phyloP scores from a whole-genome alignment of 2,113 vertebrate species.

The Mohoua ochrocephala region DNA sequence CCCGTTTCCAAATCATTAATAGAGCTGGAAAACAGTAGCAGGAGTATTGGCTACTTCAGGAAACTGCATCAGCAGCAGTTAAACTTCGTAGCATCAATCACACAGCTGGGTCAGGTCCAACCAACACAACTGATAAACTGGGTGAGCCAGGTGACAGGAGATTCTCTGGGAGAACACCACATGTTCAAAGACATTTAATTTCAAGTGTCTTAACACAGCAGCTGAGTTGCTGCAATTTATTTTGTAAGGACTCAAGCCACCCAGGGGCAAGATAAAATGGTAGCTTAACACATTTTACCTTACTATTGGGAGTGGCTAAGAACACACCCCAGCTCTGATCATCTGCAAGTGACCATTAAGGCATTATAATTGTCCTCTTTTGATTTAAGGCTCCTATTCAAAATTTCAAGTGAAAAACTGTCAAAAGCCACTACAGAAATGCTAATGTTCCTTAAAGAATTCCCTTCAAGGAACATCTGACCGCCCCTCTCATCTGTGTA shows the following conservation, averaged over 20 bases:
- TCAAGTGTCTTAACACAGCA: not conserved
- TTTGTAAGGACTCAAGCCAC: not conserved
- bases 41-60: not conserved
- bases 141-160: not conserved
- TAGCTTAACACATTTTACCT: not conserved
- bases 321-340: not conserved
- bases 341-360: not conserved
- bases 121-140: not conserved
- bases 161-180: not conserved
- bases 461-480: not conserved
- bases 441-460: not conserved
- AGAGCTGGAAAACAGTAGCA: not conserved
- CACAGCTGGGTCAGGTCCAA: not conserved
- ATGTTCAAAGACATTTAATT: not conserved
- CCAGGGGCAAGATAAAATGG: not conserved
- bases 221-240: not conserved
- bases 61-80: not conserved
- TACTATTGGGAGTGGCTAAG: not conserved
- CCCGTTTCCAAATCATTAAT: not conserved
- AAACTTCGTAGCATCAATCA: not conserved
- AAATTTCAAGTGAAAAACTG: not conserved
- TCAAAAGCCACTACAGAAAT: not conserved
- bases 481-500: not conserved
- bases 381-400: not conserved
- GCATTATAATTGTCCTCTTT: not conserved